Evolutionary conservation across 2,797 vertebrate species (phyloP), one percentile per base, ranked within the genome.

Genomic region (Decapterus maruadsi): DNA sequence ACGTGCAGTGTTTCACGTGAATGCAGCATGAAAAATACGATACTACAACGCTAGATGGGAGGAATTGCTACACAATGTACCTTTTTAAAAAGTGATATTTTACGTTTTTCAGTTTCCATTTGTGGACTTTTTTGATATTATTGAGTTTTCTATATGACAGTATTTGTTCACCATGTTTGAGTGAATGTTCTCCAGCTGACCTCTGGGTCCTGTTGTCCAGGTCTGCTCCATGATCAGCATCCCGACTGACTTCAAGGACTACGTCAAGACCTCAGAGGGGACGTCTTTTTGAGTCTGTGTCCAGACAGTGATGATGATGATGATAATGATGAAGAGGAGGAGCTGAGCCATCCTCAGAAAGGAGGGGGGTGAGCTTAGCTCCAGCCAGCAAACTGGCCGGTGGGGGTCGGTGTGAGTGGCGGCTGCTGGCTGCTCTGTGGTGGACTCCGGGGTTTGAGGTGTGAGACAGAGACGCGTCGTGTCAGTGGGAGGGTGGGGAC

Each of bases 211-310:
- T 84, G 0, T 62, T 4, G 0, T 70, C 9, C 83, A 96, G 95
- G 90, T 95, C 8, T 96, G 95, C 68, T 93, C 93, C 2, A 85
- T 95, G 86, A 82, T 96, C 55, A 94, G 71, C 2, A 85, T 95
- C 59, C 71, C 92, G 0, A 59, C 93, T 34, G 94, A 95, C 89
- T 95, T 95, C 59, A 86, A 78, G 64, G 88, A 94, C 3, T 93
- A 92, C 78, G 11, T 92, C 8, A 87, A 80, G 26, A 80, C 83
- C 14, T 68, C 91, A 7, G 80, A 86, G 36, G 90, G 82, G 26
- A 93, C 90, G 10, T 88, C 93, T 2, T 95, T 96, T 80, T 95
- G 85, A 96, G 57, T 29, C 43, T 12, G 1, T 12, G 1, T 51
- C 4, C 14, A n/a, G 12, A 31, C 2, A 22, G 7, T 6, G 53